Conservation (phyloP, 2,888 invertebrate genomes). For the Drosophila ezoana region DNA sequence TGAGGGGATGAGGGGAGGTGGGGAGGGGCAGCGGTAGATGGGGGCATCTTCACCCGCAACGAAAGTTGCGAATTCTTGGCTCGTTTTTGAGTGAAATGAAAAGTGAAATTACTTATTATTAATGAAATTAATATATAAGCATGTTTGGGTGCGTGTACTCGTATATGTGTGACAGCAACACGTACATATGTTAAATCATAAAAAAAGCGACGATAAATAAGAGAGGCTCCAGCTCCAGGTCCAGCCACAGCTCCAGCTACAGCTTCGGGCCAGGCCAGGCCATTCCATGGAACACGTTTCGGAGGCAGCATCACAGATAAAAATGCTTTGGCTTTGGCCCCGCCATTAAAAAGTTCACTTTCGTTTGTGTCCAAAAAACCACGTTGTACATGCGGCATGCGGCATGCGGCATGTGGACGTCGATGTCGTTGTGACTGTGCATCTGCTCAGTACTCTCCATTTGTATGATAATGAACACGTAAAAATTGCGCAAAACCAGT, state of each 20-base stretch:
- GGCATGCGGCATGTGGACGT: slow-evolving; percentile 25
- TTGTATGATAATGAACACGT: slow-evolving; percentile 76
- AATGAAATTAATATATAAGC: slow-evolving; percentile 78
- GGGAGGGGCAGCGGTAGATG: not conserved
- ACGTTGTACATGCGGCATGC: slow-evolving; percentile 35
- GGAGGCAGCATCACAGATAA: slow-evolving; percentile 54
- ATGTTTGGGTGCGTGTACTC: slow-evolving; percentile 56
- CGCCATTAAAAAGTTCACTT: slow-evolving; percentile 77
- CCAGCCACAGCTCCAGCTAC: slow-evolving; percentile 13
- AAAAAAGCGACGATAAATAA: slow-evolving; percentile 73
- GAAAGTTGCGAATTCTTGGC: slow-evolving; percentile 75
- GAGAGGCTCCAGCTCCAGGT: slow-evolving; percentile 8
- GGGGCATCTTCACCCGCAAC: slow-evolving; percentile 60
- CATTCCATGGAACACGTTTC: slow-evolving; percentile 74
- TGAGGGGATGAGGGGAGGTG: no score
- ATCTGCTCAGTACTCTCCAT: slow-evolving; percentile 56
- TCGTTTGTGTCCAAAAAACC: slow-evolving; percentile 74
- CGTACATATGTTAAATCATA: slow-evolving; percentile 78
- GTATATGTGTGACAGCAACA: slow-evolving; percentile 66
- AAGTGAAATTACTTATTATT: slow-evolving; percentile 80
- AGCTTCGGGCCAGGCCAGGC: slow-evolving; percentile 36
- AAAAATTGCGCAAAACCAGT: slow-evolving; percentile 74
- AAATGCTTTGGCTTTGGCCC: slow-evolving; percentile 66
- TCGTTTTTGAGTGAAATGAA: slow-evolving; percentile 70
- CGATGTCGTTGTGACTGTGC: slow-evolving; percentile 39